Evolutionary conservation across 2,888 invertebrate species (phyloP), one percentile per base, ranked within the genome.

Genomic region (Augochlorella aurata): DNA sequence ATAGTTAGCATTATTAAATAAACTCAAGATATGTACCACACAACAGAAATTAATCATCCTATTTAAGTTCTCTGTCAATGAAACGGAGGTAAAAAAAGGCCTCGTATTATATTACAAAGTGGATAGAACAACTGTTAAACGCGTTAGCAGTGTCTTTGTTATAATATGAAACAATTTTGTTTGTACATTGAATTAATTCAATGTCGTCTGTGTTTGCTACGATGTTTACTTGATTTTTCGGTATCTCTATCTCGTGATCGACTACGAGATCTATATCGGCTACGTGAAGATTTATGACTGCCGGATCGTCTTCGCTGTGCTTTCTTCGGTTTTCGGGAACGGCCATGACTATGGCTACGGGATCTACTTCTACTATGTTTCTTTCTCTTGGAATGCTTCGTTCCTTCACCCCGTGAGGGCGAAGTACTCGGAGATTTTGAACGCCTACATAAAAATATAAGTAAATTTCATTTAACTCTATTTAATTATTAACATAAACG

Each of bases 321-420:
- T 77, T 93, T 93, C 78, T 93, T 93, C n/a, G 90, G 82, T 84
- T 93, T 93, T 10, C 92, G 91, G 14, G 92, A 90, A 45, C 93
- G 92, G 79, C 94, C 93, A 67, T 92, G 93, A 74, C 93, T 94
- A 69, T 91, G 92, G 65, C 94, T 94, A 45, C 94, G 91, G 5
- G 94, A 94, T 86, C 94, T 90, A 79, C 94, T 94, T 82, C 94
- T 90, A 85, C 94, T 94, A 76, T 93, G 94, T 73, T 93, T 93
- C 88, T 94, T 93, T 65, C 93, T 88, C 69, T 93, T 93, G 83
- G 91, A 85, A 89, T 93, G 93, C 66, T 93, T 93, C 12, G 91
- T 84, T 49, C 87, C 88, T 65, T 93, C 93, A 2, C 87, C 91
- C 38, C 92, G 84, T 8, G 90, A 85, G 2, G 93, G 93, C 7